phyloP scores from a whole-genome alignment of 2,113 vertebrate species.

The Catagonus wagneri region DNA sequence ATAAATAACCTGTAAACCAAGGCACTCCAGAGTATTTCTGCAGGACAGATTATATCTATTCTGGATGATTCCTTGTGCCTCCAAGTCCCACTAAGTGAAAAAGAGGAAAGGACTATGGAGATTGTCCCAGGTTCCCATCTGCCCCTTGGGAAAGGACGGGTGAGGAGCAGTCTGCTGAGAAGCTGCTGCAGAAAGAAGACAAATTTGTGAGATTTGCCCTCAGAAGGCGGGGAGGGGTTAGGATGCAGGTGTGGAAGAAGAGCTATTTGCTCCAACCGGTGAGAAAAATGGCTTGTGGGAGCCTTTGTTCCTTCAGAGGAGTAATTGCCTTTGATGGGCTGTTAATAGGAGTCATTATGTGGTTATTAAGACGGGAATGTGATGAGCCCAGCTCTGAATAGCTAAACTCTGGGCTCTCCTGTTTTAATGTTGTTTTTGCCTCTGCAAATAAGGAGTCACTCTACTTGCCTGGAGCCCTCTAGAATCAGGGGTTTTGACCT shows the following conservation, averaged over 20 bases:
- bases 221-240: background rate
- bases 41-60: background rate
- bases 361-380: conserved; percentile 43
- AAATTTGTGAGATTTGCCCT: background rate
- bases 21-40: background rate
- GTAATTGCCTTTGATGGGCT: conserved; percentile 56
- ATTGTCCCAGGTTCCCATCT: too few relatives aligned
- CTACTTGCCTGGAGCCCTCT: background rate
- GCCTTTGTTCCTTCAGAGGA: conserved; percentile 44
- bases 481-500: background rate
- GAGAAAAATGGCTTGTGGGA: background rate
- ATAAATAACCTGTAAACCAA: background rate
- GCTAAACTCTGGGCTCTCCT: background rate
- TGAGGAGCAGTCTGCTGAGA: background rate
- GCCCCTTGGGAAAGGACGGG: background rate
- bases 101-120: background rate
- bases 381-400: background rate
- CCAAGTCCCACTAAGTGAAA: background rate
- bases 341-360: conserved; percentile 50
- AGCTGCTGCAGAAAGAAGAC: conserved; percentile 4
- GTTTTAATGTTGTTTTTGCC: background rate
- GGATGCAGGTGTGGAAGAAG: conserved; percentile 34
- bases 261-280: background rate
- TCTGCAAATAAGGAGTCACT: background rate
- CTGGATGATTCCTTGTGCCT: background rate